Evolutionary conservation across 1,140 invertebrate species (phyloP).

Genomic region (Pachyrhynchus sulphureomaculatus): DNA sequence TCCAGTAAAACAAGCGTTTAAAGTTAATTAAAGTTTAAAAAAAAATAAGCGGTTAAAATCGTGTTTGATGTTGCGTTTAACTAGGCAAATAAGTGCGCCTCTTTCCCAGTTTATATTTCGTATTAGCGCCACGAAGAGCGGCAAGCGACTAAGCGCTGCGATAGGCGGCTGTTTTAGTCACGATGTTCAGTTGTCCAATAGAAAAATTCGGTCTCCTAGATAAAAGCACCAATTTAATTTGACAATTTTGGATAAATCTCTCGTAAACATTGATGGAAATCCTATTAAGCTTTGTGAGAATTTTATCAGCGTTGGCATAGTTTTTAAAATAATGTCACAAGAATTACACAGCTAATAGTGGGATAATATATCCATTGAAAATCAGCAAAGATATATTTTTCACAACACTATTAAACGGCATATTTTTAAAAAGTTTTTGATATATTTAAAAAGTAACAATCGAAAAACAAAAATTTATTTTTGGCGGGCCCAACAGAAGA

Average conservation of each 20-base stretch:
- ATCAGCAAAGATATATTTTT: too few relatives aligned
- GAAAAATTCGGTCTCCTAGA: slow-evolving; percentile 18
- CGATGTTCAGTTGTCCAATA: slow-evolving; percentile 27
- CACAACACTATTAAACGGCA: too few relatives aligned
- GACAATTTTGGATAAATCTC: slow-evolving; percentile 19
- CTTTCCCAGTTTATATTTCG: slow-evolving; percentile 24
- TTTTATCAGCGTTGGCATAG: too few relatives aligned
- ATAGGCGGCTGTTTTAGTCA: slow-evolving; percentile 15
- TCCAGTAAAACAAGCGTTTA: not conserved
- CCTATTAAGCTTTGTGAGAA: too few relatives aligned
- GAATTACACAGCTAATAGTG: too few relatives aligned
- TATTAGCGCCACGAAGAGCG: slow-evolving; percentile 38
- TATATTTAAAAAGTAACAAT: too few relatives aligned
- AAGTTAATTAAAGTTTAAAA: slow-evolving; percentile 8
- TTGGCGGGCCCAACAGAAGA: too few relatives aligned
- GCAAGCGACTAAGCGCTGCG: slow-evolving; percentile 36
- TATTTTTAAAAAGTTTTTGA: too few relatives aligned
- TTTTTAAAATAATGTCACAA: too few relatives aligned
- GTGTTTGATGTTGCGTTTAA: slow-evolving; percentile 3
- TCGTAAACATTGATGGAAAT: too few relatives aligned
- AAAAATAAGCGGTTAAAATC: slow-evolving; percentile 1
- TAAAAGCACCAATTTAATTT: slow-evolving; percentile 7
- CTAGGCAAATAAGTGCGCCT: slow-evolving; percentile 16
- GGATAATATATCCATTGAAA: too few relatives aligned
- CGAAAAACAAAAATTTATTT: too few relatives aligned